Evolutionary conservation across 2,113 vertebrate genomes (phyloP).

Genomic region (Cheilinus undulatus): DNA sequence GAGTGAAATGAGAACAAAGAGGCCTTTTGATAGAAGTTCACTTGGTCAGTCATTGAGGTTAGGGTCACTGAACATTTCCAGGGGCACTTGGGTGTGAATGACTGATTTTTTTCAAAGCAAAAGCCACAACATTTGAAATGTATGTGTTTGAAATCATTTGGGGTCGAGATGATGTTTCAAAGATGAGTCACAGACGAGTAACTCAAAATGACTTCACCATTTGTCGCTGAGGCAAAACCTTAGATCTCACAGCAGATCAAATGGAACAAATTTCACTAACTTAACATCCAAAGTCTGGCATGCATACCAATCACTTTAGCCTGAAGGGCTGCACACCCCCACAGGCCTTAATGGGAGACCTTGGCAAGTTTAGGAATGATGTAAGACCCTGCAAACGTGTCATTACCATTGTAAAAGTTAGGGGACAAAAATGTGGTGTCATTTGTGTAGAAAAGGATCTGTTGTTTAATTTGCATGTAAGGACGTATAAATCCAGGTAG

Average conservation of each 20-base stretch:
- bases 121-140: conserved; percentile 13
- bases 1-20: conserved; percentile 14
- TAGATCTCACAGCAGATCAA: conserved; percentile 27
- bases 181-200: conserved; percentile 1
- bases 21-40: background rate
- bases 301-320: conserved; percentile 52
- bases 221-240: conserved; percentile 13
- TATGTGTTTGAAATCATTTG: background rate
- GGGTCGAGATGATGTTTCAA: conserved; percentile 1
- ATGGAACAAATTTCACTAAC: conserved; percentile 26
- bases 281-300: conserved; percentile 16
- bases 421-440: conserved; percentile 13
- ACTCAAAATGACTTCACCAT: conserved; percentile 25
- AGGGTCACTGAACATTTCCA: too few relatives aligned
- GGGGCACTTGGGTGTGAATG: background rate
- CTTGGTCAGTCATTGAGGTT: background rate
- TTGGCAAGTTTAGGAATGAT: conserved; percentile 49
- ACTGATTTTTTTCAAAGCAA: background rate
- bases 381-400: conserved; percentile 52
- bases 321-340: conserved; percentile 38
- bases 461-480: background rate
- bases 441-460: conserved; percentile 3
- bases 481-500: background rate
- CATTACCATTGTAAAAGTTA: conserved; percentile 31
- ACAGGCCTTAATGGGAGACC: conserved; percentile 41